Conservation (phyloP, 2,113 vertebrate species). For the Eretmochelys imbricata region DNA sequence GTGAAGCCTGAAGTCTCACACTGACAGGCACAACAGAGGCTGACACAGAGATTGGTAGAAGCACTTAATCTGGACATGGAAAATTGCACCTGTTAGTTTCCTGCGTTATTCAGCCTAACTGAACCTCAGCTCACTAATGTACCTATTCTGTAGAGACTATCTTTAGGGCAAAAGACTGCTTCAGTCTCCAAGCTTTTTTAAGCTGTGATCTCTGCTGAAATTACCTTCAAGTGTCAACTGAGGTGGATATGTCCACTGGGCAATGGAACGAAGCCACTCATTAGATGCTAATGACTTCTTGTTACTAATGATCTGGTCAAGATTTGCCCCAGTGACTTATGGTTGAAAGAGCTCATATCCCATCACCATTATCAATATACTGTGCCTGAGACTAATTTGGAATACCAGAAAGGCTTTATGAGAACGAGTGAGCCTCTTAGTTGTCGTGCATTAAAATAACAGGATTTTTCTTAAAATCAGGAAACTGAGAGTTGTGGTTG, state of each 20-base stretch:
- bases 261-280: conserved; percentile 51
- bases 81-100: conserved; percentile 20
- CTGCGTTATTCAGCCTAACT: background rate
- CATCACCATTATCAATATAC: conserved; percentile 13
- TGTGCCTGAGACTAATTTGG: conserved; percentile 36
- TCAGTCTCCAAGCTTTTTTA: too few relatives aligned
- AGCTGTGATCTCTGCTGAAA: conserved; percentile 11
- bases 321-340: conserved; percentile 59
- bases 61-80: background rate
- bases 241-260: conserved; percentile 21
- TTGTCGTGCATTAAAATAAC: background rate
- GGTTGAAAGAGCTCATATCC: conserved; percentile 51
- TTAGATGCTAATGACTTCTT: conserved; percentile 49
- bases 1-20: background rate
- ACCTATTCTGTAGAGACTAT: background rate
- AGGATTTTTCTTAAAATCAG: conserved; percentile 29
- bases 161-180: background rate
- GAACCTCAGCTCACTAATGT: background rate
- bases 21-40: background rate
- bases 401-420: background rate
- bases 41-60: background rate
- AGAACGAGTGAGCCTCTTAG: background rate
- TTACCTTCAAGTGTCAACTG: conserved; percentile 47
- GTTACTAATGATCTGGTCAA: conserved; percentile 57
- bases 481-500: background rate